Base-by-base conservation (phyloP, 2,888 invertebrate genomes). In the Drosophila kambysellisi region DNA sequence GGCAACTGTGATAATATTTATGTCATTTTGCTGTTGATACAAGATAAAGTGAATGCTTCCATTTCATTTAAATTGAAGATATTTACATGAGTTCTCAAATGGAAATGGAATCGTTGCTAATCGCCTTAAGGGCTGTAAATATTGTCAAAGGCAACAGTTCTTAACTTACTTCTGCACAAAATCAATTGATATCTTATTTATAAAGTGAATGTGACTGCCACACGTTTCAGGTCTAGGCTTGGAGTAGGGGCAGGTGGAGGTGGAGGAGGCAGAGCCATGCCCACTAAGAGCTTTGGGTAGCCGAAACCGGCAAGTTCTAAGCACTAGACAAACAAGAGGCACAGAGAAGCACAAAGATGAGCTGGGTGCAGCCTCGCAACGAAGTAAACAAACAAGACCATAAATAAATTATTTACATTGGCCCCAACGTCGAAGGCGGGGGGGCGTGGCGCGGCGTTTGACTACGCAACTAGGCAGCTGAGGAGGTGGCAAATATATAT, bases 131-230 rank as follows among this genome's bases (percentile, higher is more conserved):
- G 82, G 69, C 75, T 77, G 77, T 73, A 87, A 79, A 82, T 85
- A 89, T 81, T 77, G 70, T 74, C 62, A 71, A 80, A 66, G 65
- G 80, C 67, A 68, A 75, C 58, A 65, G 76, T 63, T 65, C 80
- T 70, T 73, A 65, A 70, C 70, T 74, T 70, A 52, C 50, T 63
- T 59, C 67, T 67, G 71, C 62, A 67, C 77, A 70, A 74, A 85
- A 85, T 85, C 85, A 89, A 87, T 87, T 87, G 87, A 88, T 87
- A 83, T 89, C 89, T 88, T 89, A 87, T 87, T 87, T 87, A 89
- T 89, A 88, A 88, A 83, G 82, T 69, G 70, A 84, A 81, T 75
- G 76, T 29, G 59, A 67, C 41, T 32, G 73, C 29, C 30, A 56
- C 70, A 54, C 69, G 70, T 54, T 48, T 25, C 20, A 59, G 43